A percentile compares a stretch with the other conserved stretches of the same genome.
These are phyloP conservation scores for Ormia ochracea DNA, from an alignment of 2,888 invertebrate genomes.

Conservation along the genomic window DNA sequence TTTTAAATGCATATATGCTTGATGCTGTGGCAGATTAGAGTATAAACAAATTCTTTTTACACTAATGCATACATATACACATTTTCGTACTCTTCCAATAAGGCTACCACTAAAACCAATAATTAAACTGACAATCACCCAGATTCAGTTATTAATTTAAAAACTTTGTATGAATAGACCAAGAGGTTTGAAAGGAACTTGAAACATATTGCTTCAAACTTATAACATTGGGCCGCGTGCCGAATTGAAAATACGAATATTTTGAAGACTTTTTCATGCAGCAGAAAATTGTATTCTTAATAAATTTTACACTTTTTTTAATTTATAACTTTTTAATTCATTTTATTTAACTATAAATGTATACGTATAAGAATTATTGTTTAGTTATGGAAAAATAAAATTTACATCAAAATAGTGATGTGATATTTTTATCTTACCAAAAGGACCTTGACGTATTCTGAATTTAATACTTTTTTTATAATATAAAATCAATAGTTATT, in stretches of 20 bases:
- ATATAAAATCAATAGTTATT: constrained; percentile 41
- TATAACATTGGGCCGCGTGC: constrained; percentile 15
- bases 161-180: neutral
- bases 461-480: constrained; percentile 19
- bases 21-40: constrained; percentile 46
- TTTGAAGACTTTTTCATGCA: constrained; percentile 4
- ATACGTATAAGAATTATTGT: constrained; percentile 45
- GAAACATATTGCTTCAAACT: constrained; percentile 57
- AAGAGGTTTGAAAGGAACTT: constrained; percentile 17
- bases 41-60: neutral
- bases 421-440: constrained; percentile 35
- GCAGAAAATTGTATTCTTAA: constrained; percentile 16
- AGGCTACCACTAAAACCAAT: neutral
- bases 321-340: constrained; percentile 40
- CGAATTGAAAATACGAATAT: constrained; percentile 33
- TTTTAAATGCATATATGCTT: constrained; percentile 59
- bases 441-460: constrained; percentile 45
- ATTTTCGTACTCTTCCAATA: neutral
- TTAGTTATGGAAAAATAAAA: constrained; percentile 20
- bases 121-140: constrained; percentile 56
- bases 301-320: constrained; percentile 54
- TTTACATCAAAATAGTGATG: neutral
- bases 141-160: constrained; percentile 51
- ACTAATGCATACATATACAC: neutral
- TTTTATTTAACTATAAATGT: constrained; percentile 23